phyloP scores from a whole-genome alignment of 2,888 invertebrate species.

The Criorhina ranunculi region DNA sequence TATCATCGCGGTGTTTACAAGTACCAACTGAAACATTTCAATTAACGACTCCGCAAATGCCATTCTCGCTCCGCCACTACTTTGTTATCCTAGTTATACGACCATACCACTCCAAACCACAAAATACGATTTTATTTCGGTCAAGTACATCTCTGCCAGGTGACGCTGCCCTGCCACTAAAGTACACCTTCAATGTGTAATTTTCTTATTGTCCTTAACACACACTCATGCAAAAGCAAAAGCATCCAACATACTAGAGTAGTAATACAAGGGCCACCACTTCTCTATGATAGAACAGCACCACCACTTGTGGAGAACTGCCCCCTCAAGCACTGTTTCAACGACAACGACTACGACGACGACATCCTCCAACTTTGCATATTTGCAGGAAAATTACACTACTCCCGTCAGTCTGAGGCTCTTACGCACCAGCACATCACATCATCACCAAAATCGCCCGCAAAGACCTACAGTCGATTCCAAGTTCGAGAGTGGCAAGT shows the following conservation, averaged over 20 bases:
- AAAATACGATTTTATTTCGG: slow-evolving; percentile 43
- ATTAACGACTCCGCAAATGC: slow-evolving; percentile 22
- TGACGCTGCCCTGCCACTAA: slow-evolving; percentile 27
- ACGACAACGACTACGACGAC: neutral
- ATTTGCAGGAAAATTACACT: slow-evolving; percentile 1
- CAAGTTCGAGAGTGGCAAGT: slow-evolving; percentile 39
- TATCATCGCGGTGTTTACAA: neutral
- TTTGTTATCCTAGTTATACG: slow-evolving; percentile 17
- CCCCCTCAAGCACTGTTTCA: neutral
- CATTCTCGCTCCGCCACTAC: slow-evolving; percentile 4
- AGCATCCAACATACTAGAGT: slow-evolving; percentile 1
- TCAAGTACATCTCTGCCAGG: slow-evolving; percentile 35
- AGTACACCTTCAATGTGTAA: slow-evolving; percentile 24
- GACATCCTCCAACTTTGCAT: slow-evolving; percentile 23
- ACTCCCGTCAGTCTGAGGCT: slow-evolving; percentile 20
- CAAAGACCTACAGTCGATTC: slow-evolving; percentile 64
- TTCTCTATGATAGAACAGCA: neutral
- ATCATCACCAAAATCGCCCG: slow-evolving; percentile 28
- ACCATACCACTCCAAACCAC: neutral
- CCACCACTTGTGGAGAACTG: neutral
- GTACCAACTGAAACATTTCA: slow-evolving; percentile 25
- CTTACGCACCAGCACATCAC: slow-evolving; percentile 39
- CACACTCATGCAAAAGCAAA: slow-evolving; percentile 1
- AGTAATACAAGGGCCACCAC: neutral
- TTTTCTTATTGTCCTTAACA: slow-evolving; percentile 19